Percentiles rank a stretch among this genome's conserved stretches.
Evolutionary conservation across 2,113 vertebrate genomes (phyloP).

Genomic region (Corythornis vintsioides): DNA sequence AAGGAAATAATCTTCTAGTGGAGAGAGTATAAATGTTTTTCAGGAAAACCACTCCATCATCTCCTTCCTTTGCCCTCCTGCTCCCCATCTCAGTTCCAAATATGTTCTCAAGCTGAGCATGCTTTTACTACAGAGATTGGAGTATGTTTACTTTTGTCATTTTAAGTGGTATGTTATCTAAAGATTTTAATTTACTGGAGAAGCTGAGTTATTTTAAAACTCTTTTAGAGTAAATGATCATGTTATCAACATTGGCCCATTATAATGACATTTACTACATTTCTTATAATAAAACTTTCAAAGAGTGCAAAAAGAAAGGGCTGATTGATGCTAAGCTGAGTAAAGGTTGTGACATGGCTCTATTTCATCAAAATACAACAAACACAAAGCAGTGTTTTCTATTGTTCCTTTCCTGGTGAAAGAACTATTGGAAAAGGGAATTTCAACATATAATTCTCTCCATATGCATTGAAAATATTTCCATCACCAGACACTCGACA

Average conservation of each 20-base stretch:
- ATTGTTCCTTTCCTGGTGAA: slow-evolving; percentile 17
- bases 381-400: slow-evolving; percentile 29
- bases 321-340: slow-evolving; percentile 62
- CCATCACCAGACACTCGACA: neutral
- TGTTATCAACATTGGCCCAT: slow-evolving; percentile 58
- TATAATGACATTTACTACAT: slow-evolving; percentile 57
- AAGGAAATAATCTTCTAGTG: neutral
- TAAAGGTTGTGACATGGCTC: slow-evolving; percentile 40
- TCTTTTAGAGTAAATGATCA: slow-evolving; percentile 34
- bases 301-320: slow-evolving; percentile 28
- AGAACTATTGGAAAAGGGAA: slow-evolving; percentile 4
- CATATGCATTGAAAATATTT: neutral
- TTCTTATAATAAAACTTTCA: slow-evolving; percentile 64
- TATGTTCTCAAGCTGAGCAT: neutral
- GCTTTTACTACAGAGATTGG: neutral
- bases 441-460: slow-evolving; percentile 1
- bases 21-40: neutral
- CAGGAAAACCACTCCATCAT: neutral
- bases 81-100: neutral
- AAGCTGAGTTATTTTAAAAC: neutral
- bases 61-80: neutral
- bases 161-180: slow-evolving; percentile 37
- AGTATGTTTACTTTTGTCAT: slow-evolving; percentile 18
- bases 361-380: slow-evolving; percentile 52
- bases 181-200: slow-evolving; percentile 32